phyloP scores from a whole-genome alignment of 2,797 vertebrate genomes.

The Choloepus didactylus region DNA sequence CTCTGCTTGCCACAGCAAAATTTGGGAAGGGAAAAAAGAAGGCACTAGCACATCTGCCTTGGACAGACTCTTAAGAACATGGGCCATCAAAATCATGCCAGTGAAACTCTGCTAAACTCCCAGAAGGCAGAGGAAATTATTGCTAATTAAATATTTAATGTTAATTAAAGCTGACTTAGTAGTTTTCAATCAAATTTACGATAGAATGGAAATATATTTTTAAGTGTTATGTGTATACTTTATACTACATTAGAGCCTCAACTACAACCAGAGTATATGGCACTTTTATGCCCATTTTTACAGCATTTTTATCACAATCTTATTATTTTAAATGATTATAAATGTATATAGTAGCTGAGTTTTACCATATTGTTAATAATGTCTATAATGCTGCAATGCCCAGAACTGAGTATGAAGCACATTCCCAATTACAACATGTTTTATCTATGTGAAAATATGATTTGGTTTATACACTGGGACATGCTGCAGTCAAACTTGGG shows the following conservation, averaged over 20 bases:
- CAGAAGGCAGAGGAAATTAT: conserved; percentile 65
- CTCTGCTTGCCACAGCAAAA: conserved; percentile 73
- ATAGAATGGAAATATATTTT: conserved; percentile 57
- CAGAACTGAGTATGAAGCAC: conserved; percentile 30
- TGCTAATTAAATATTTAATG: conserved; percentile 73
- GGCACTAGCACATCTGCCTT: not conserved
- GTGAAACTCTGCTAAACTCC: conserved; percentile 39
- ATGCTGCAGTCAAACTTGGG: not conserved
- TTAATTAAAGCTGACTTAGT: conserved; percentile 71
- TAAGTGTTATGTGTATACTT: conserved; percentile 59
- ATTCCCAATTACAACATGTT: not conserved
- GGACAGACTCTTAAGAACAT: conserved; percentile 46
- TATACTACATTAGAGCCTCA: conserved; percentile 28
- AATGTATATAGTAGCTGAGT: conserved; percentile 65
- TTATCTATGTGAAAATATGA: not conserved
- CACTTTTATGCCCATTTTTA: conserved; percentile 72
- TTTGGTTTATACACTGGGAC: not conserved
- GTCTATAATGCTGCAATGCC: not conserved
- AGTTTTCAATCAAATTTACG: conserved; percentile 70
- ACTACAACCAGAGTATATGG: conserved; percentile 42
- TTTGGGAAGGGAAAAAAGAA: not conserved
- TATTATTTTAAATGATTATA: conserved; percentile 74
- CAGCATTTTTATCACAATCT: conserved; percentile 60
- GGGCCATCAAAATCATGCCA: conserved; percentile 30
- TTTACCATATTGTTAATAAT: conserved; percentile 61